phyloP scores from a whole-genome alignment of 1,140 invertebrate genomes.

The Drosophila kurseongensis region DNA sequence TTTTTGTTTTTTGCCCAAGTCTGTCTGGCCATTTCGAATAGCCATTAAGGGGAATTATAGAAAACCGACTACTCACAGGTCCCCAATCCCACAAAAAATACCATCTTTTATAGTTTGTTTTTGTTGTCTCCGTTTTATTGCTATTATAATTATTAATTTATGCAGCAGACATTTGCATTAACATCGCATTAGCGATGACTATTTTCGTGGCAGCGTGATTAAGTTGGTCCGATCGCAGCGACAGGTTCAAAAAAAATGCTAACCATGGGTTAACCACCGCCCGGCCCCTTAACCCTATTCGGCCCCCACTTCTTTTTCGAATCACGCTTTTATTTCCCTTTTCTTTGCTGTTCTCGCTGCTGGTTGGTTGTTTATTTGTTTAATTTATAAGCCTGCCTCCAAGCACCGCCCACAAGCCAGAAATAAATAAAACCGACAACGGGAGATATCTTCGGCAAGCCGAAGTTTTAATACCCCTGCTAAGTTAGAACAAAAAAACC shows the following conservation, averaged over 20 bases:
- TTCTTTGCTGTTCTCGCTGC: conserved; percentile 17
- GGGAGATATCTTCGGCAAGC: too few species aligned
- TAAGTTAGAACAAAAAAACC: too few species aligned
- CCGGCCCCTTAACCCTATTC: not conserved
- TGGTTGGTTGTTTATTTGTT: conserved; percentile 72
- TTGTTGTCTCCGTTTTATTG: conserved; percentile 42
- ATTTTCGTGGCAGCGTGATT: conserved; percentile 47
- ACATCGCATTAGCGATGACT: conserved; percentile 67
- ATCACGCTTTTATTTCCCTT: not conserved
- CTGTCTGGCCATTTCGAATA: conserved; percentile 29
- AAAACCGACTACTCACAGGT: conserved; percentile 3
- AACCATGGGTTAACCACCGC: conserved; percentile 11
- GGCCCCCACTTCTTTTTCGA: not conserved
- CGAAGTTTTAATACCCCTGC: too few species aligned
- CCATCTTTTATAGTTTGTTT: conserved; percentile 35
- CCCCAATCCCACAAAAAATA: not conserved
- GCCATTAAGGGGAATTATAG: conserved; percentile 54
- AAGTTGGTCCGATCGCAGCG: conserved; percentile 41
- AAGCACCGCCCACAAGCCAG: conserved; percentile 65
- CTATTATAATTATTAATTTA: conserved; percentile 80
- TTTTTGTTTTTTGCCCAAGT: not conserved
- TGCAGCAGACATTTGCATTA: conserved; percentile 78
- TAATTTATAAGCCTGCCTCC: conserved; percentile 68
- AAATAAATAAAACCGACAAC: conserved; percentile 14
- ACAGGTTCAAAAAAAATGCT: conserved; percentile 34